These are phyloP conservation scores for Heliconius cydno DNA, from an alignment of 2,888 invertebrate genomes.

Conservation along the genomic window DNA sequence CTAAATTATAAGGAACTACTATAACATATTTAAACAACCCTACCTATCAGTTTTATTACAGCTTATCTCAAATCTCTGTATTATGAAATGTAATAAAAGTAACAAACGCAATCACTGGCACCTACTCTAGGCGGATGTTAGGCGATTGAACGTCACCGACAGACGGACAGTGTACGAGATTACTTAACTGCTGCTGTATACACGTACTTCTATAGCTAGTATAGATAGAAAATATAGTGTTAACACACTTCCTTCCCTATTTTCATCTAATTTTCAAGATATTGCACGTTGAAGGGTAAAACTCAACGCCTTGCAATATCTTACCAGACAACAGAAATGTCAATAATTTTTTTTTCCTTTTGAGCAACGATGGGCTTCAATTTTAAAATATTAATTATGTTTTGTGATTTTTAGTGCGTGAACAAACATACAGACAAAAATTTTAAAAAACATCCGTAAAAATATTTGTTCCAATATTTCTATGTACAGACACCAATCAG, in stretches of 20 bases:
- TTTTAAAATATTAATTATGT: no score
- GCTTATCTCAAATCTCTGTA: slow-evolving; percentile 8
- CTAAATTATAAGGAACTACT: background rate
- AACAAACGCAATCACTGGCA: slow-evolving; percentile 1
- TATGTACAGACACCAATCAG: no score
- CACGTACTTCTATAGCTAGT: background rate
- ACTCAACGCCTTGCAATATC: background rate
- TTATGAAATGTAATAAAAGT: slow-evolving; percentile 19
- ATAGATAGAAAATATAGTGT: no score
- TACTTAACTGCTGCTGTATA: background rate
- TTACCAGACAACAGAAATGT: background rate
- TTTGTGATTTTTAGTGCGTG: background rate
- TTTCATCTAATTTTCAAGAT: background rate
- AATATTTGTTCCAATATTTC: no score
- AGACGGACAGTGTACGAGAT: background rate
- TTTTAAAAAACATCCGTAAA: no score
- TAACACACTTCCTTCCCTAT: background rate
- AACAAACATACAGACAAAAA: background rate
- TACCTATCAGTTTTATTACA: background rate
- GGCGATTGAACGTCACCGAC: background rate
- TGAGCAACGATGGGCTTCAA: no score
- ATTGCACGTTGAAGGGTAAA: background rate
- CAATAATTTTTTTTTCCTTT: no score
- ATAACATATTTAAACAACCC: background rate
- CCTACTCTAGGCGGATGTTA: slow-evolving; percentile 5